Conservation (phyloP, 2,888 invertebrate species). For the Epicampocera succincta region DNA sequence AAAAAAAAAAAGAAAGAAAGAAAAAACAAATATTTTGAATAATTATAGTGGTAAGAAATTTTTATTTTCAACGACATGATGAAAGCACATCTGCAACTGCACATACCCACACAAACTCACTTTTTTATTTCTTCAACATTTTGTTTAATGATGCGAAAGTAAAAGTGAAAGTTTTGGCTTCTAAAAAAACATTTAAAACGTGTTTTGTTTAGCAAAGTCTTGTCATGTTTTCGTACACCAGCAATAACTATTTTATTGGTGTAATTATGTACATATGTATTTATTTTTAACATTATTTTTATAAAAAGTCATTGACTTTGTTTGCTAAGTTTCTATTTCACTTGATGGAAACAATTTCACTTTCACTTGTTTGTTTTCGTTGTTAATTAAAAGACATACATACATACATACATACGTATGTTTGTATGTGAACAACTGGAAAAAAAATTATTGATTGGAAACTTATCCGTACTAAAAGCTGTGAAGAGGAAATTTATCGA, state of each 20-base stretch:
- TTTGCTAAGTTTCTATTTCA: conserved; percentile 46
- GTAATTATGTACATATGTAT: no score
- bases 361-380: conserved; percentile 42
- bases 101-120: not conserved
- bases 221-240: conserved; percentile 5
- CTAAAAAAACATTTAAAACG: conserved; percentile 28
- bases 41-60: conserved; percentile 23
- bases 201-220: conserved; percentile 50
- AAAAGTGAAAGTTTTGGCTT: conserved; percentile 67
- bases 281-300: conserved; percentile 22
- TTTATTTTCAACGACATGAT: conserved; percentile 35
- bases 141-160: conserved; percentile 69
- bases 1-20: no score
- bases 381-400: no score
- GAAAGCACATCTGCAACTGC: conserved; percentile 15
- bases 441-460: no score
- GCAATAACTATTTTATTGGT: not conserved
- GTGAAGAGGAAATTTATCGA: no score
- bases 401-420: no score
- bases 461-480: no score
- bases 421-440: no score
- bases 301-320: conserved; percentile 50
- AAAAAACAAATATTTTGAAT: not conserved
- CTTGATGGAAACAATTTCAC: conserved; percentile 51
- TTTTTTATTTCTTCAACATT: conserved; percentile 10